Evolutionary conservation across 2,797 vertebrate species (phyloP).

Genomic region (Pangasius djambal): DNA sequence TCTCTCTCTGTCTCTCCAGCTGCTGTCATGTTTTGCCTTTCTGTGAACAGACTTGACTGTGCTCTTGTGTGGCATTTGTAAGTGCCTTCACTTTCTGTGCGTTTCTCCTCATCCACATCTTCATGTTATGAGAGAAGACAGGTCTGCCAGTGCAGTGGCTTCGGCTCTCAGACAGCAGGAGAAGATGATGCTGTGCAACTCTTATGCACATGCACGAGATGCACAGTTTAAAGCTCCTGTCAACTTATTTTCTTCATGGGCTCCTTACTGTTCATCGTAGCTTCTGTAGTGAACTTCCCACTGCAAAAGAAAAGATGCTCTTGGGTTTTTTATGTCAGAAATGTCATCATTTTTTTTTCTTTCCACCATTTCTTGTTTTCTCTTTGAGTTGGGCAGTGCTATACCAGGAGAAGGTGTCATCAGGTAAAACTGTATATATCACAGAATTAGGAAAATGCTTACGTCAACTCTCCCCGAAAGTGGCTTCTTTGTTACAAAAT

Average conservation of each 20-base stretch:
- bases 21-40: conserved; percentile 45
- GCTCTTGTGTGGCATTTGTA: conserved; percentile 37
- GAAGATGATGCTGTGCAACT: neutral
- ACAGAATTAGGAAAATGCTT: neutral
- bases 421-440: neutral
- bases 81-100: conserved; percentile 44
- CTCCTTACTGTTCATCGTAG: neutral
- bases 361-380: neutral
- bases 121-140: neutral
- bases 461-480: neutral
- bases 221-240: neutral
- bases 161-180: neutral
- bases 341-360: neutral
- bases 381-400: neutral
- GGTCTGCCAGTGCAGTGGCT: conserved; percentile 21
- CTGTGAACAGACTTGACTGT: conserved; percentile 36
- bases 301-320: neutral
- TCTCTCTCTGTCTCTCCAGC: neutral
- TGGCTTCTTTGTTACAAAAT: neutral
- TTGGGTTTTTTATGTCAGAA: neutral
- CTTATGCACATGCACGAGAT: neutral
- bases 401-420: neutral
- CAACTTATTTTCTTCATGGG: neutral
- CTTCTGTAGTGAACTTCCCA: neutral
- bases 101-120: neutral